Evolutionary conservation across 2,797 vertebrate genomes (phyloP).

Genomic region (Xyrichtys novacula): DNA sequence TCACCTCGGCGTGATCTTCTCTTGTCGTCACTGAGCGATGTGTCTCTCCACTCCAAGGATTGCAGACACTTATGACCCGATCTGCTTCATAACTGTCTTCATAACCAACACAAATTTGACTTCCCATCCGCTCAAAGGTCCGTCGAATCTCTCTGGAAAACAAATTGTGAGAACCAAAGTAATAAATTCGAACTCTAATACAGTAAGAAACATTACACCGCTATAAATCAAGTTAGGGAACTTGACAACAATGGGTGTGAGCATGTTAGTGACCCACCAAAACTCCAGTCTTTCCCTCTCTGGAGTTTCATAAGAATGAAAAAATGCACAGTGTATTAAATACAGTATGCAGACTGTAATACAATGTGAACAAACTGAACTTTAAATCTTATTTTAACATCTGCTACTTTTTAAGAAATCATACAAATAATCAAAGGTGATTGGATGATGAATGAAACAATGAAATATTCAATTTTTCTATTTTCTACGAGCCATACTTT

Average conservation of each 20-base stretch:
- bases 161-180: constrained; percentile 54
- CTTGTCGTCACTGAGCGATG: constrained; percentile 57
- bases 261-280: constrained; percentile 41
- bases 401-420: background rate
- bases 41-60: constrained; percentile 54
- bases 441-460: background rate
- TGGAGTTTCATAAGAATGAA: constrained; percentile 46
- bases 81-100: constrained; percentile 43
- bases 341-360: constrained; percentile 1
- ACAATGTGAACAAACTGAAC: constrained; percentile 1
- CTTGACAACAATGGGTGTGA: constrained; percentile 70
- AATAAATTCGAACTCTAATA: constrained; percentile 70
- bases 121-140: constrained; percentile 53
- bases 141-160: constrained; percentile 62
- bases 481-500: background rate
- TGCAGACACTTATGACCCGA: constrained; percentile 35
- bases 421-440: background rate
- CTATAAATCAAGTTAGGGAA: constrained; percentile 69
- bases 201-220: constrained; percentile 62
- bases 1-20: constrained; percentile 65
- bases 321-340: constrained; percentile 14
- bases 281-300: constrained; percentile 42
- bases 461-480: background rate
- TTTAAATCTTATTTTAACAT: background rate
- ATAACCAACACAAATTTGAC: constrained; percentile 55